A percentile compares a stretch with the other conserved stretches of the same genome.
phyloP scores from a whole-genome alignment of 2,888 invertebrate genomes.

The Phyllotreta striolata region DNA sequence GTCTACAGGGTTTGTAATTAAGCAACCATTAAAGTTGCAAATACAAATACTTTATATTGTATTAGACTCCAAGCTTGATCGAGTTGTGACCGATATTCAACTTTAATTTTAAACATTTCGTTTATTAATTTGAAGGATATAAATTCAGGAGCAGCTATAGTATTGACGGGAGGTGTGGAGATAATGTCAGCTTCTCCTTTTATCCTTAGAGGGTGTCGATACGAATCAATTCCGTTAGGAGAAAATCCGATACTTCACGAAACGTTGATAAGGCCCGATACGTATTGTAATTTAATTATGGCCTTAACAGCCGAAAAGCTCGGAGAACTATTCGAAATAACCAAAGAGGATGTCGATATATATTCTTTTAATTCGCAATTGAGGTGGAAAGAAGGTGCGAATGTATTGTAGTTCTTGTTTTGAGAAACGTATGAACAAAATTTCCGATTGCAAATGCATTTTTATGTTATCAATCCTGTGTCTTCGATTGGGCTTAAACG shows the following conservation, averaged over 20 bases:
- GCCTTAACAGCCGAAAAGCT: slow-evolving; percentile 95
- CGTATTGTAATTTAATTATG: slow-evolving; percentile 92
- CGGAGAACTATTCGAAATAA: slow-evolving; percentile 83
- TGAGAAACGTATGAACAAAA: too few species aligned
- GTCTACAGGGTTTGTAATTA: too few species aligned
- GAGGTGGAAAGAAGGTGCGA: slow-evolving; percentile 86
- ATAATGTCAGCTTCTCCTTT: slow-evolving; percentile 96
- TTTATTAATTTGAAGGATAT: slow-evolving; percentile 71
- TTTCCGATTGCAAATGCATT: neutral
- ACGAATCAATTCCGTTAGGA: slow-evolving; percentile 90
- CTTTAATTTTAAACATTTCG: too few species aligned
- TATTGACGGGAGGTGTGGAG: slow-evolving; percentile 91
- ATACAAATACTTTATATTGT: too few species aligned
- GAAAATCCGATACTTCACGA: slow-evolving; percentile 83
- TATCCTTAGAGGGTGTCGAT: slow-evolving; percentile 83
- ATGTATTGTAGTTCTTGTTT: neutral
- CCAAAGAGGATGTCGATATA: slow-evolving; percentile 83
- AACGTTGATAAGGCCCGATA: slow-evolving; percentile 88
- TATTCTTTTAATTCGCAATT: slow-evolving; percentile 87
- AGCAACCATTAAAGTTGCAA: too few species aligned
- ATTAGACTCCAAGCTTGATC: too few species aligned
- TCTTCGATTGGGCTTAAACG: slow-evolving; percentile 1
- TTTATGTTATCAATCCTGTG: neutral
- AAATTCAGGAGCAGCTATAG: slow-evolving; percentile 81
- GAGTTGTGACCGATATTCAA: too few species aligned